These are phyloP conservation scores for Ephialtes manifestator DNA, from an alignment of 2,888 invertebrate species.

Conservation along the genomic window DNA sequence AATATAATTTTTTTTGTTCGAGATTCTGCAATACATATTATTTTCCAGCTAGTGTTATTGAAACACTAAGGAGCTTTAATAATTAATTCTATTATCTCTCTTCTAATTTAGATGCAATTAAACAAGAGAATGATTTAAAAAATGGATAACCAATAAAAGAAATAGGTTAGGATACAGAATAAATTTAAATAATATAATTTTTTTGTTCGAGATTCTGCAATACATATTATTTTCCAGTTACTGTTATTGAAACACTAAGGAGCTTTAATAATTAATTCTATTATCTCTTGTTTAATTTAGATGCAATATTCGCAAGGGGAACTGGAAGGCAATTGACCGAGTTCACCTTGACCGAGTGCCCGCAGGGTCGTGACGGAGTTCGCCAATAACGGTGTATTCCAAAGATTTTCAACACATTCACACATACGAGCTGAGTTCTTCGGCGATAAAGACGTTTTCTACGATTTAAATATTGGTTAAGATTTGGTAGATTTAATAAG, in stretches of 20 bases:
- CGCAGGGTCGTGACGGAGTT: constrained; percentile 27
- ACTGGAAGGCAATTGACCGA: constrained; percentile 29
- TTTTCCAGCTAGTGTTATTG: background rate
- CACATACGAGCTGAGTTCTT: background rate
- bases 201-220: background rate
- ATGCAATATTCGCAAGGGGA: constrained; percentile 20
- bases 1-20: no score
- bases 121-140: no score
- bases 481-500: background rate
- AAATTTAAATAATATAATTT: background rate
- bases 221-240: background rate
- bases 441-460: background rate
- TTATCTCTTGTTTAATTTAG: constrained; percentile 2
- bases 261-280: background rate
- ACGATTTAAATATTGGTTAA: background rate
- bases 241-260: background rate
- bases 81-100: background rate
- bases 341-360: constrained; percentile 35
- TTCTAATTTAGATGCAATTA: constrained; percentile 1
- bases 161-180: background rate
- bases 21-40: background rate
- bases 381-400: constrained; percentile 1
- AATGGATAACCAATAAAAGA: no score
- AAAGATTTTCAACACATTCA: background rate
- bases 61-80: background rate